These are phyloP conservation scores for Hirudinaria manillensis DNA, from an alignment of 2,888 invertebrate genomes.

Conservation along the genomic window DNA sequence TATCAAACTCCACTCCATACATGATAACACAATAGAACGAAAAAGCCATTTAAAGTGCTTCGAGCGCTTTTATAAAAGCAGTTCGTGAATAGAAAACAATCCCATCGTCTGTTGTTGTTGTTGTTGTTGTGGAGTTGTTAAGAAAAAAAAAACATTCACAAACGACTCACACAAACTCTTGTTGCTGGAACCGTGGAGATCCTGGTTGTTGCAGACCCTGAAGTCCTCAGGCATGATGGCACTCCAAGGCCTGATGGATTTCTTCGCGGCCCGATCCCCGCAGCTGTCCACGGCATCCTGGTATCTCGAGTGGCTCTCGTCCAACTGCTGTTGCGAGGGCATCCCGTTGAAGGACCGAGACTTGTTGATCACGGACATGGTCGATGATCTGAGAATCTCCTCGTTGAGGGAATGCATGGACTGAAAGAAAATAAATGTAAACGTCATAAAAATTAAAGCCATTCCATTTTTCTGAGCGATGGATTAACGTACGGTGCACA, in stretches of 20 bases:
- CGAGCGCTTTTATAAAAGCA: neutral
- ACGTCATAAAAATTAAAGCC: neutral
- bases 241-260: constrained; percentile 29
- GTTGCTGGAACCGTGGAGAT: constrained; percentile 13
- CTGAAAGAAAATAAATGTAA: neutral
- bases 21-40: neutral
- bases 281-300: neutral
- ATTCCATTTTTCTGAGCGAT: neutral
- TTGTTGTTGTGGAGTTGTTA: neutral
- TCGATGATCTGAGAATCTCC: neutral
- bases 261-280: neutral
- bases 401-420: constrained; percentile 24
- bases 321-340: neutral
- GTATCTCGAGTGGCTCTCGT: neutral
- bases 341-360: constrained; percentile 28
- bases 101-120: neutral
- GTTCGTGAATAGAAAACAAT: neutral
- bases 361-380: constrained; percentile 15
- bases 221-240: constrained; percentile 28
- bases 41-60: neutral
- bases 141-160: neutral
- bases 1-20: neutral
- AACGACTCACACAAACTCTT: constrained; percentile 20
- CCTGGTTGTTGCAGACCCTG: constrained; percentile 15
- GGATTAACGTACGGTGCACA: too few relatives aligned